A percentile compares a stretch with the other conserved stretches of the same genome.
Conservation (phyloP, 2,113 vertebrate species). For the Uria lomvia region DNA sequence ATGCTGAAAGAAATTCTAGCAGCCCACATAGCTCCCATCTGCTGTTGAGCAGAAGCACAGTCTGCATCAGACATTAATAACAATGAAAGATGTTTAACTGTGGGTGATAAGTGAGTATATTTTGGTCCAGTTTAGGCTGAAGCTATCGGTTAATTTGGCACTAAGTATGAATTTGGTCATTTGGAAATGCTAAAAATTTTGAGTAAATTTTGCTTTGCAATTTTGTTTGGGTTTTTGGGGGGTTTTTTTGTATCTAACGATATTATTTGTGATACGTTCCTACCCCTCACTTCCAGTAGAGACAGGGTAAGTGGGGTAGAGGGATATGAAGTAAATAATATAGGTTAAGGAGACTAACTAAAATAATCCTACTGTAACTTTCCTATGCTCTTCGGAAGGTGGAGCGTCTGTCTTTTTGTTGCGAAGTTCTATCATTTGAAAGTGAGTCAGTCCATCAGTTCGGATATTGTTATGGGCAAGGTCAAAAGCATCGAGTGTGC, state of each 20-base stretch:
- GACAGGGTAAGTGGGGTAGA: not conserved
- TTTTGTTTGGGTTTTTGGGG: too few relatives aligned
- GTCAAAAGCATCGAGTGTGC: not conserved
- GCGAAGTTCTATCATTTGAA: not conserved
- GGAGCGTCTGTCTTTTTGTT: not conserved
- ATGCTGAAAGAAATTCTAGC: not conserved
- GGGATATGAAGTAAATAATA: not conserved
- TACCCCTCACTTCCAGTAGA: not conserved
- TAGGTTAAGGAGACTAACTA: not conserved
- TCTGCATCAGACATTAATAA: not conserved
- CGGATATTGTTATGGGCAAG: not conserved
- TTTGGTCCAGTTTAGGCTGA: not conserved
- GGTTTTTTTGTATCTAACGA: not conserved
- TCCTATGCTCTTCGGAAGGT: not conserved
- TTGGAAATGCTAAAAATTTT: not conserved
- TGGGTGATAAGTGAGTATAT: not conserved
- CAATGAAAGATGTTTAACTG: not conserved
- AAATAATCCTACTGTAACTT: not conserved
- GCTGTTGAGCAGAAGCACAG: not conserved
- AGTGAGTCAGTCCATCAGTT: not conserved
- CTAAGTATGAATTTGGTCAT: not conserved
- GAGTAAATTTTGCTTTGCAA: not conserved
- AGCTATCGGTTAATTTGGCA: not conserved
- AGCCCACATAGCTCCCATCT: constrained; percentile 11
- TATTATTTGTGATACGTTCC: not conserved